A percentile compares a stretch with the other conserved stretches of the same genome.
These are phyloP conservation scores for Anser brachyrhynchus DNA, from an alignment of 2,113 vertebrate genomes.

Conservation along the genomic window DNA sequence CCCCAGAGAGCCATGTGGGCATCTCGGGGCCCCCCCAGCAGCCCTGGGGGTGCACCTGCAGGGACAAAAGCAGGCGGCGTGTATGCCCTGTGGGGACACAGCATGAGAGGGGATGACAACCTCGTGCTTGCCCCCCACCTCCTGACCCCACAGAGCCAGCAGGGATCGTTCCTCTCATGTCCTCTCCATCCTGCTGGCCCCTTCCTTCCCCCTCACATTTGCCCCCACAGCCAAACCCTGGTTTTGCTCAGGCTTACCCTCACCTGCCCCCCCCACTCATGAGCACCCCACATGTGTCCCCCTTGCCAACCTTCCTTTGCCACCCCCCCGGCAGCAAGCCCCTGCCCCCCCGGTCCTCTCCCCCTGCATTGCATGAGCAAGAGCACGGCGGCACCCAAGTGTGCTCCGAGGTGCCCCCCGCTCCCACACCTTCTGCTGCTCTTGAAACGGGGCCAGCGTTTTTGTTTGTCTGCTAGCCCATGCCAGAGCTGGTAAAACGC, in stretches of 20 bases:
- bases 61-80: fast-evolving
- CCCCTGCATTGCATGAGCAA: neutral
- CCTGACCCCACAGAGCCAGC: too few species aligned
- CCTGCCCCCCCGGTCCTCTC: neutral
- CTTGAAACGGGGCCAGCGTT: slow-evolving; percentile 58
- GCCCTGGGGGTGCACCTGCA: neutral
- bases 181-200: too few species aligned
- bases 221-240: neutral
- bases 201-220: neutral
- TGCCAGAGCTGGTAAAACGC: slow-evolving; percentile 54
- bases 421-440: slow-evolving; percentile 63
- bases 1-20: fast-evolving
- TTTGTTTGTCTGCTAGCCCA: slow-evolving; percentile 22
- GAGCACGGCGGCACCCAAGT: neutral
- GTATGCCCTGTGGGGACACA: neutral
- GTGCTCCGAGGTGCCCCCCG: neutral
- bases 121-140: too few species aligned
- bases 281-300: too few species aligned
- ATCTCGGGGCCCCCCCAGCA: fast-evolving
- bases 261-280: too few species aligned
- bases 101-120: too few species aligned
- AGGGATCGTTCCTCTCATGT: neutral
- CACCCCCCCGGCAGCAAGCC: neutral
- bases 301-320: neutral
- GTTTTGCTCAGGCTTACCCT: too few species aligned